Conservation (phyloP, 2,797 vertebrate genomes). For the Hybognathus amarus region DNA sequence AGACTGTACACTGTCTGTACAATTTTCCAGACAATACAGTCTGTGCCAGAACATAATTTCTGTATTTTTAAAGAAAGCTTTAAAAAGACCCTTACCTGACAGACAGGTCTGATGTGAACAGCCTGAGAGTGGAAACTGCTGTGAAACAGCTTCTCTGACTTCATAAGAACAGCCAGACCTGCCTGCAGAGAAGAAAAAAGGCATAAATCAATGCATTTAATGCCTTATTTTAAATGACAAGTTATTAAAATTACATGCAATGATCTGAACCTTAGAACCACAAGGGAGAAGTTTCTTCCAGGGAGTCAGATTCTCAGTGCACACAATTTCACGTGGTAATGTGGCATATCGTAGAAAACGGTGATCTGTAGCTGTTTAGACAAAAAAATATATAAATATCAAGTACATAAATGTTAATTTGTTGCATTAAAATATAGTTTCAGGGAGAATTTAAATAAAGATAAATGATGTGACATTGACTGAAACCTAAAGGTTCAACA, state of each 20-base stretch:
- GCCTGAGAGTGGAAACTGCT: slow-evolving; percentile 96
- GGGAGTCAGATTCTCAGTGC: slow-evolving; percentile 97
- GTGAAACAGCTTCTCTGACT: slow-evolving; percentile 95
- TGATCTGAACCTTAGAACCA: slow-evolving; percentile 87
- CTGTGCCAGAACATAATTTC: not conserved
- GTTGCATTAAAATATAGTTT: not conserved
- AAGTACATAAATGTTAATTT: not conserved
- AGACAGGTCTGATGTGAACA: slow-evolving; percentile 92
- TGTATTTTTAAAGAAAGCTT: not conserved
- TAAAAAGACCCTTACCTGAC: slow-evolving; percentile 77
- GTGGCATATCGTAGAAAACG: slow-evolving; percentile 90
- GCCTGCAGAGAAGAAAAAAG: slow-evolving; percentile 74
- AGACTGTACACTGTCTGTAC: too few relatives aligned
- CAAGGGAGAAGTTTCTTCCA: slow-evolving; percentile 99
- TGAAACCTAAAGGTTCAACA: not conserved
- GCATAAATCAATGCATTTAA: not conserved
- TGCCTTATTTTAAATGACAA: not conserved
- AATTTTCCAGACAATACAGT: not conserved
- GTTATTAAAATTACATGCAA: not conserved
- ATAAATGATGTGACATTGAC: not conserved
- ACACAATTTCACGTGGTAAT: slow-evolving; percentile 93
- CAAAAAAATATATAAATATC: not conserved
- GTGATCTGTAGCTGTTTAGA: slow-evolving; percentile 85
- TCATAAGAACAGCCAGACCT: slow-evolving; percentile 91
- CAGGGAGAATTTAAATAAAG: not conserved